phyloP scores from a whole-genome alignment of 2,797 vertebrate genomes.

The Falco peregrinus region DNA sequence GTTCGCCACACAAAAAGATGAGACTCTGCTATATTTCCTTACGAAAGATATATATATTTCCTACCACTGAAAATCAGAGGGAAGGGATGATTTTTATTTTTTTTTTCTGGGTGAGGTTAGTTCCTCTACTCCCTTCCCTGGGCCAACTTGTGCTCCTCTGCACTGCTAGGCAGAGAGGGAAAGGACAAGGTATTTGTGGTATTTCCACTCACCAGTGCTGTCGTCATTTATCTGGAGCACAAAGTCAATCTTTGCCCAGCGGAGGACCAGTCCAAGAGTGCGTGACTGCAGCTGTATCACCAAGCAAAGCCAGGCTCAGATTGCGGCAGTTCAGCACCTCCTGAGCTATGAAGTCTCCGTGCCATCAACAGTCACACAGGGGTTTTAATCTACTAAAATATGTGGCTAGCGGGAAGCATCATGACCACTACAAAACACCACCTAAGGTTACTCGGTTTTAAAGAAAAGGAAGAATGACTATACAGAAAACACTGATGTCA shows the following conservation, averaged over 20 bases:
- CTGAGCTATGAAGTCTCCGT: fast-evolving
- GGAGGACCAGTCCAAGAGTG: background rate
- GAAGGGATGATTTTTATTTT: background rate
- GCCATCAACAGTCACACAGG: background rate
- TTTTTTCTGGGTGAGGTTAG: background rate
- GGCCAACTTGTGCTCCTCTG: background rate
- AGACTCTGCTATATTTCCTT: background rate
- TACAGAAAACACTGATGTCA: fast-evolving
- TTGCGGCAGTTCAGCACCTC: background rate
- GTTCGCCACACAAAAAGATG: background rate
- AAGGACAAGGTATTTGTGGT: background rate
- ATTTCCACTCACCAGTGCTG: background rate
- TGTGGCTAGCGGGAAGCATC: fast-evolving
- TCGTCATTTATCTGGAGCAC: background rate
- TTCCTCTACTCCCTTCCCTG: background rate
- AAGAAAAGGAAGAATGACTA: background rate
- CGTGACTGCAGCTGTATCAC: background rate
- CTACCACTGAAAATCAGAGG: background rate
- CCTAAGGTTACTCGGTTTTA: background rate
- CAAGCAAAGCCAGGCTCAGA: background rate
- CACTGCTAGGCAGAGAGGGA: background rate
- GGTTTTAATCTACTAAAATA: background rate
- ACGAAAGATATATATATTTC: background rate
- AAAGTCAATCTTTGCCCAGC: background rate
- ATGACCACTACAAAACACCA: background rate